These are phyloP conservation scores for Temnothorax longispinosus DNA, from an alignment of 1,140 invertebrate genomes.

Conservation along the genomic window DNA sequence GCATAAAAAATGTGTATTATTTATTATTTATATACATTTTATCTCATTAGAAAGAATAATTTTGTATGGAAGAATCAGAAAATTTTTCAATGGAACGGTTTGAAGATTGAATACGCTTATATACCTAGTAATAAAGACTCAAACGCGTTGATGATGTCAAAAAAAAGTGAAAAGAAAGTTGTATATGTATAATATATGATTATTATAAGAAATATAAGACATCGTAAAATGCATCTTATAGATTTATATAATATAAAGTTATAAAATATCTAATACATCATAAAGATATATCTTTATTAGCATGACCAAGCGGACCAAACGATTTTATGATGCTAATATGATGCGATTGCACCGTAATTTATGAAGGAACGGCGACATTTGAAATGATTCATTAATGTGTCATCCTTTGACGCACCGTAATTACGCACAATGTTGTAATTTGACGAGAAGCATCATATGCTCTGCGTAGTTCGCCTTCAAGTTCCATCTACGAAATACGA, in stretches of 20 bases:
- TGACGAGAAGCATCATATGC: slow-evolving; percentile 12
- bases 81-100: neutral
- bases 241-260: neutral
- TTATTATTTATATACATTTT: neutral
- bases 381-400: slow-evolving; percentile 17
- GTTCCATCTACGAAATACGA: slow-evolving; percentile 60
- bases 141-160: neutral
- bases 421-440: slow-evolving; percentile 18
- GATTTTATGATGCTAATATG: no score
- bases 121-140: neutral
- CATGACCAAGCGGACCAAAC: neutral
- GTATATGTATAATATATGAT: neutral
- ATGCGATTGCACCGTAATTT: neutral
- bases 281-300: neutral
- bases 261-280: neutral
- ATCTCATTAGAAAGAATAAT: neutral
- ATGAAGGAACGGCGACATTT: neutral
- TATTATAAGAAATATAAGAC: neutral
- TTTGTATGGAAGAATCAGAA: neutral
- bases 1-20: neutral
- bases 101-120: neutral
- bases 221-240: neutral
- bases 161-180: neutral
- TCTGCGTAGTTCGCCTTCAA: slow-evolving; percentile 41
- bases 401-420: slow-evolving; percentile 8